Base-by-base conservation (phyloP, 92 coral and sea anemone genomes). In the Heteractis magnifica region DNA sequence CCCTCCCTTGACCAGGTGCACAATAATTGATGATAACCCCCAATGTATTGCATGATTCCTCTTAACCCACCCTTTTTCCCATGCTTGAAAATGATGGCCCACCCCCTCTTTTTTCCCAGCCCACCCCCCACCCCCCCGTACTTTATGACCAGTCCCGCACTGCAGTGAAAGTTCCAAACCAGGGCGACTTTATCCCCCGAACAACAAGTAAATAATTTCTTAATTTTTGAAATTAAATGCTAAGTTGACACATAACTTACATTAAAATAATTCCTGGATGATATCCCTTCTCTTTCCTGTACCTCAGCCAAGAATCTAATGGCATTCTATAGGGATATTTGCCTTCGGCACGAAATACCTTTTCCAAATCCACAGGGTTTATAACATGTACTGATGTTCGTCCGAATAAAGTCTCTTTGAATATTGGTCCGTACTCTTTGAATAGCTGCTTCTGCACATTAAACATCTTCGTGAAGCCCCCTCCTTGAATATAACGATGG, bases 281-380 rank as follows among this genome's bases (percentile, higher is more conserved):
- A 16, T 74, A 75, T 52, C 65, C 79, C 11, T 48, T 59, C 78
- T 79, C 58, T 16, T 85, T 82, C n/a, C 78, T 48, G 56, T 76
- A 79, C 23, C 71, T 77, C 12, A 49, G 51, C 82, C 90, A 92
- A 0, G 90, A 71, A 3, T 82, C 88, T 0, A 92, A 16, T 5
- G 60, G 21, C 10, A 78, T 68, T 8, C 96, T 90, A 4, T 68
- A 51, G 3, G 96, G 96, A 50, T 85, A 83, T 62, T 80, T 90
- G 74, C 93, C 96, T 65, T 92, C 93, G 4, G 86, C 80, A 50
- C 96, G 94, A 49, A 81, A 82, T 13, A 90, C 94, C 13, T 73
- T 83, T 34, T 82, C 88, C 20, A 72, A 78, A 64, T 87, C 96
- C 15, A 14, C 85, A 4, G 96, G 93, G 56, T 85, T 92, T 11